Percentiles rank a stretch among this genome's conserved stretches.
Evolutionary conservation across 2,888 invertebrate genomes (phyloP).

Genomic region (Xanthia icteritia): DNA sequence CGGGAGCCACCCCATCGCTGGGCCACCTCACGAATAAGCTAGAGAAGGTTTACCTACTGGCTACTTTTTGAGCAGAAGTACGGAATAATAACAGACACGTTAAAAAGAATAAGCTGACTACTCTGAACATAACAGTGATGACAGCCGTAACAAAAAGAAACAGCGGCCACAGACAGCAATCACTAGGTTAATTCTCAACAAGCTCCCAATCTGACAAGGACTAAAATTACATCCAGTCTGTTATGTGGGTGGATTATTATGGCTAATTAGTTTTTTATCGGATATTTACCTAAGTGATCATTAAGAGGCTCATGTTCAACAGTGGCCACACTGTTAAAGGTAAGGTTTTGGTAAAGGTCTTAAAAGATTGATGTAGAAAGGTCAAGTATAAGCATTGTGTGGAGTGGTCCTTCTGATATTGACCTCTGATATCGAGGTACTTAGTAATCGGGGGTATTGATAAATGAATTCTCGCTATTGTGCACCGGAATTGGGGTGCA

Average conservation of each 20-base stretch:
- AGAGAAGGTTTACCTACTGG: constrained; percentile 21
- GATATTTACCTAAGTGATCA: neutral
- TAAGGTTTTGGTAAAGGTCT: neutral
- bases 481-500: constrained; percentile 53
- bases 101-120: too few relatives aligned
- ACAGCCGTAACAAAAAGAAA: neutral
- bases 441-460: constrained; percentile 57
- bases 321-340: neutral
- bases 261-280: neutral
- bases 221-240: neutral
- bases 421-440: neutral
- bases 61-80: too few relatives aligned
- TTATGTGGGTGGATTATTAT: neutral
- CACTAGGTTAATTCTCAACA: too few relatives aligned
- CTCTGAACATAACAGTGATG: neutral
- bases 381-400: too few relatives aligned
- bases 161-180: neutral
- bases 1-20: constrained; percentile 36
- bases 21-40: neutral
- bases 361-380: neutral
- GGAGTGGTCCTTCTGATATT: constrained; percentile 14
- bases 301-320: neutral
- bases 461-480: constrained; percentile 60
- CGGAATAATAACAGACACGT: too few relatives aligned
- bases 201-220: neutral